A percentile compares a stretch with the other conserved stretches of the same genome.
Conservation (phyloP, 2,113 vertebrate genomes). For the Chaetodon auriga region DNA sequence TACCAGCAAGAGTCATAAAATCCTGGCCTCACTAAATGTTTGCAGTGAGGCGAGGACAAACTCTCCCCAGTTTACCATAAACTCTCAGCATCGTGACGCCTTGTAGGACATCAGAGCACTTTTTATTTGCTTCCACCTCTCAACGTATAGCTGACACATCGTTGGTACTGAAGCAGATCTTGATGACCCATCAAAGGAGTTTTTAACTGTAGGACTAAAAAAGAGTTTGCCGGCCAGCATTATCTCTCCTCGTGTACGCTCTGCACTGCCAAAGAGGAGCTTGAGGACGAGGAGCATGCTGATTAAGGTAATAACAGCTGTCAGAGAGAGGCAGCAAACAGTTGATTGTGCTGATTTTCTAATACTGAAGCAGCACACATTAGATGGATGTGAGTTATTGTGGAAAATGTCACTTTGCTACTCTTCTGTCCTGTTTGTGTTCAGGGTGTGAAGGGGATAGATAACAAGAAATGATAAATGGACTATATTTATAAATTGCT, state of each 20-base stretch:
- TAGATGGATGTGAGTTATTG: background rate
- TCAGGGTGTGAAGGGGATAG: background rate
- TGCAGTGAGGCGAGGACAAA: background rate
- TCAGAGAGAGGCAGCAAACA: constrained; percentile 10
- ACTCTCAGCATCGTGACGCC: background rate
- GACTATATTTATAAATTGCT: no score
- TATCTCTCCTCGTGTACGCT: background rate
- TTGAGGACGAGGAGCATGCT: background rate
- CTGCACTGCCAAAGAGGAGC: background rate
- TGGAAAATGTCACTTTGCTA: background rate
- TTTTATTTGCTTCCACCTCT: background rate
- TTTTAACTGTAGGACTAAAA: background rate
- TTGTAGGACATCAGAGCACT: background rate
- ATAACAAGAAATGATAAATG: background rate
- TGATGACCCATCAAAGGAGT: constrained; percentile 1
- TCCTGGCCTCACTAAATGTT: background rate
- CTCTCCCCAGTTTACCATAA: background rate
- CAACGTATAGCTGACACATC: background rate
- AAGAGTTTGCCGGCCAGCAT: background rate
- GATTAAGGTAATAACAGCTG: constrained; percentile 12
- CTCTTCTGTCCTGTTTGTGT: background rate
- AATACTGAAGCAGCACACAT: background rate
- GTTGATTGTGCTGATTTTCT: background rate
- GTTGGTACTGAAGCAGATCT: background rate
- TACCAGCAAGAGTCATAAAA: constrained; percentile 25